A percentile compares a stretch with the other conserved stretches of the same genome.
These are phyloP conservation scores for Colletes gigas DNA, from an alignment of 1,140 invertebrate species.

Conservation along the genomic window DNA sequence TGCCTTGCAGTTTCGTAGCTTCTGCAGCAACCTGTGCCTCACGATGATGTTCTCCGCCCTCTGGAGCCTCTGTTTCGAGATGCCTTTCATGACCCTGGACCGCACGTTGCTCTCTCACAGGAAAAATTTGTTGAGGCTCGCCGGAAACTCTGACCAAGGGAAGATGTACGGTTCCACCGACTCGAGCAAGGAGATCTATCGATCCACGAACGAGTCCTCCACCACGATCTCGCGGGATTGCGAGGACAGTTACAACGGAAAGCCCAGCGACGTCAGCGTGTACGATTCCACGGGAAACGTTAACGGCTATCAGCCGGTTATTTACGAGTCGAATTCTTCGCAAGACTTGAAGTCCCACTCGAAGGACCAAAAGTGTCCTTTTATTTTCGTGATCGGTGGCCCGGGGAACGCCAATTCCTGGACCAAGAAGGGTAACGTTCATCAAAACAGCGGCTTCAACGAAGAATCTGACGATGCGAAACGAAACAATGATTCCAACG, in stretches of 20 bases:
- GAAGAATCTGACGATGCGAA: not conserved
- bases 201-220: conserved; percentile 40
- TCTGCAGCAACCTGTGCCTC: conserved; percentile 65
- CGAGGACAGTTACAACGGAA: not conserved
- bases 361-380: conserved; percentile 5
- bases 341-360: not conserved
- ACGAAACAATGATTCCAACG: not conserved
- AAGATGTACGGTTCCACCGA: conserved; percentile 43
- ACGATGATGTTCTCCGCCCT: conserved; percentile 68
- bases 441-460: conserved; percentile 21
- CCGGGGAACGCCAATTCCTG: not conserved
- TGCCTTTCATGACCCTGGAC: conserved; percentile 71
- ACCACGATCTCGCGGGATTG: not conserved
- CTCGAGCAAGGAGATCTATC: conserved; percentile 55
- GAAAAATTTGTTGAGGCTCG: not conserved
- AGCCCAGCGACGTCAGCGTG: not conserved
- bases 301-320: not conserved
- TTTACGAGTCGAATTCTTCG: conserved; percentile 6
- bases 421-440: not conserved
- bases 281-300: not conserved
- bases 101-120: not conserved
- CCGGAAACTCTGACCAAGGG: conserved; percentile 4
- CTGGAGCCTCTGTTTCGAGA: conserved; percentile 75
- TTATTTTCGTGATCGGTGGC: conserved; percentile 12
- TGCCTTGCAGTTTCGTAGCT: conserved; percentile 54